phyloP scores from a whole-genome alignment of 2,888 invertebrate species.

The Leistus spinibarbis region DNA sequence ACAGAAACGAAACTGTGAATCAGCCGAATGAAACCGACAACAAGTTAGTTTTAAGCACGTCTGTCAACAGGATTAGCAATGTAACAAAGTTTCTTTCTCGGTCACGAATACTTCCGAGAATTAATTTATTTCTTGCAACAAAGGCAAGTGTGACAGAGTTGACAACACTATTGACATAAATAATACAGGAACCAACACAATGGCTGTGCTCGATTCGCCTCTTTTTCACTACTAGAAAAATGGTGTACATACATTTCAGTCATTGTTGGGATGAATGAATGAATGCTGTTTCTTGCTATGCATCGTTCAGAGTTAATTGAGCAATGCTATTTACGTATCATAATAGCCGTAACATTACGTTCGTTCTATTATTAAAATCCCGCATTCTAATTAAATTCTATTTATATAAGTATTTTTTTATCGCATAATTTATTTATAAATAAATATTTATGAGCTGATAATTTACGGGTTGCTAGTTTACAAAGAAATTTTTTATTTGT shows the following conservation, averaged over 20 bases:
- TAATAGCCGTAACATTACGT: neutral
- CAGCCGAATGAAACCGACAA: neutral
- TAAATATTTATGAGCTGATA: neutral
- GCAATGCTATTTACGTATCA: neutral
- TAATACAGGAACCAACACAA: neutral
- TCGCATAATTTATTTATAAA: neutral
- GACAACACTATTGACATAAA: conserved; percentile 8
- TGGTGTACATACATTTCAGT: neutral
- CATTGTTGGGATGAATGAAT: neutral
- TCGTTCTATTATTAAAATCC: neutral
- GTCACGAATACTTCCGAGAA: conserved; percentile 16
- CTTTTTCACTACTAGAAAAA: neutral
- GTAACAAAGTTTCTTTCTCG: conserved; percentile 13
- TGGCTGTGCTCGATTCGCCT: neutral
- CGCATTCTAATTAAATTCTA: neutral
- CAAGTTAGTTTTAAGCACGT: conserved; percentile 1
- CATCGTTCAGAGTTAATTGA: neutral
- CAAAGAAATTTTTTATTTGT: no score
- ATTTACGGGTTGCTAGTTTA: neutral
- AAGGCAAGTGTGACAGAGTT: conserved; percentile 3
- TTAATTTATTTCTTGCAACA: conserved; percentile 1
- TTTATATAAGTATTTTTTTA: neutral
- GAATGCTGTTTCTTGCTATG: neutral
- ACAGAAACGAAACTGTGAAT: neutral
- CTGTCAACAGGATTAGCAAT: conserved; percentile 8